phyloP scores from a whole-genome alignment of 2,797 vertebrate genomes.

The Sylvilagus floridanus region DNA sequence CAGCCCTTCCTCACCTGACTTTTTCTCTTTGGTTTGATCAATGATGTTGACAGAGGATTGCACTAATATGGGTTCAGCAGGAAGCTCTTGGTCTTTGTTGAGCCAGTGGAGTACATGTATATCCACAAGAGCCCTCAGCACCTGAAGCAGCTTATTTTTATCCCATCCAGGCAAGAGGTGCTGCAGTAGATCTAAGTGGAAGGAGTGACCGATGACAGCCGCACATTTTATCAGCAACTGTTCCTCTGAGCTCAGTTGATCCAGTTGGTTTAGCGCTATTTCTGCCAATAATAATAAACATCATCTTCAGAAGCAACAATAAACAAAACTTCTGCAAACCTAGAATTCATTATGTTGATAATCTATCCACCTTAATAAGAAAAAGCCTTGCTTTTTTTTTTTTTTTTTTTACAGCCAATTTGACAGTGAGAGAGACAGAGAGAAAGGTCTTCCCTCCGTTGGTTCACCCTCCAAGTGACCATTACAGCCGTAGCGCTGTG shows the following conservation, averaged over 20 bases:
- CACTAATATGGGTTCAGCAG: background rate
- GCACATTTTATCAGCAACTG: constrained; percentile 73
- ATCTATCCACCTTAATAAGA: background rate
- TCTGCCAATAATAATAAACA: constrained; percentile 31
- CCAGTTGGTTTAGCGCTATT: constrained; percentile 72
- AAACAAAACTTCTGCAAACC: constrained; percentile 4
- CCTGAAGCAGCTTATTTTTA: constrained; percentile 50
- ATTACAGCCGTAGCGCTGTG: too few species aligned
- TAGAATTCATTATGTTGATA: background rate
- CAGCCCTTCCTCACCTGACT: constrained; percentile 48
- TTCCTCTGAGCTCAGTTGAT: constrained; percentile 65
- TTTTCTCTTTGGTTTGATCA: background rate
- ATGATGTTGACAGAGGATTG: background rate
- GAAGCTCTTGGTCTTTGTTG: background rate
- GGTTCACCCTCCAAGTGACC: too few species aligned
- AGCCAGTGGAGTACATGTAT: constrained; percentile 36
- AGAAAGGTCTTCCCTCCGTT: too few species aligned
- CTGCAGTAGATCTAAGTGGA: constrained; percentile 67
- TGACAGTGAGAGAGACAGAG: too few species aligned
- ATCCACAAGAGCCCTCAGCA: constrained; percentile 63
- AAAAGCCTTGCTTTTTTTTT: background rate
- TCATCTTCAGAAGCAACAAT: background rate
- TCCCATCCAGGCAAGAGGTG: constrained; percentile 69
- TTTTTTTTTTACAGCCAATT: too few species aligned
- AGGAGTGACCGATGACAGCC: constrained; percentile 73